These are phyloP conservation scores for Danaus chrysippus DNA, from an alignment of 2,888 invertebrate species.

Conservation along the genomic window DNA sequence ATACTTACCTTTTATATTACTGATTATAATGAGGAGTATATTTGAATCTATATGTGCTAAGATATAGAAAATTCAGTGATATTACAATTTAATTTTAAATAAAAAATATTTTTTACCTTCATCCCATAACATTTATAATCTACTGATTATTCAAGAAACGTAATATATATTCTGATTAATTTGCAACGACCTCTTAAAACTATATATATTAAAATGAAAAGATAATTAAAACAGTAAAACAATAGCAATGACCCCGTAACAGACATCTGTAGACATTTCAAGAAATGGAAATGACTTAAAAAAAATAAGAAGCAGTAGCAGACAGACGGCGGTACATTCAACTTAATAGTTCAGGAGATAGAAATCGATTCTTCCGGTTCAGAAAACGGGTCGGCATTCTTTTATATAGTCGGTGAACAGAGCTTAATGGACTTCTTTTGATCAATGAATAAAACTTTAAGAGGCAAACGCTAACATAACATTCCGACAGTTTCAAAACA, in stretches of 20 bases:
- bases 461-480: constrained; percentile 17
- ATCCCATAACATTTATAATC: too few species aligned
- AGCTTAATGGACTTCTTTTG: constrained; percentile 27
- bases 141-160: too few species aligned
- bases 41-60: too few species aligned
- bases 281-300: neutral
- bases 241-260: neutral
- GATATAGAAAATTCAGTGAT: too few species aligned
- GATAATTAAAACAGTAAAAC: neutral
- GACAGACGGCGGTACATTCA: constrained; percentile 5
- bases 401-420: constrained; percentile 23
- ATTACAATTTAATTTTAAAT: too few species aligned
- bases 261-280: constrained; percentile 1
- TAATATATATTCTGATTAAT: too few species aligned
- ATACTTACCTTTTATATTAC: too few species aligned
- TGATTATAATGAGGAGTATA: too few species aligned
- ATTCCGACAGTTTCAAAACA: neutral
- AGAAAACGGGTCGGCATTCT: constrained; percentile 27
- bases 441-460: constrained; percentile 22
- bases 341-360: constrained; percentile 26
- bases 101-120: too few species aligned
- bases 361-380: constrained; percentile 29
- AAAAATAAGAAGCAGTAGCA: constrained; percentile 7
- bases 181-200: too few species aligned
- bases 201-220: neutral